phyloP scores from a whole-genome alignment of 2,888 invertebrate genomes.

The Strigamia crassipes region DNA sequence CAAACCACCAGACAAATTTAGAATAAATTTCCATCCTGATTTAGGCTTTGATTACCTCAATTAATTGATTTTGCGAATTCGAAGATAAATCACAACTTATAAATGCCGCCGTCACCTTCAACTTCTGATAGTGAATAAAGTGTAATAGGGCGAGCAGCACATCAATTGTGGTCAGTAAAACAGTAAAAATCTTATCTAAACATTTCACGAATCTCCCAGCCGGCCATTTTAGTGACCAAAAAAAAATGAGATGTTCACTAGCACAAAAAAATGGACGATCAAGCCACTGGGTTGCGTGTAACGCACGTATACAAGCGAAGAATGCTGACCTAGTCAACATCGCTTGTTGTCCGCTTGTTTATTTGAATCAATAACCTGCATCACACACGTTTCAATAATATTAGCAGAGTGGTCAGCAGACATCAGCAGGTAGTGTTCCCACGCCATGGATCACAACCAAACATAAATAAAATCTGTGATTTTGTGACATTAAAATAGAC shows the following conservation, averaged over 20 bases:
- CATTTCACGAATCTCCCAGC: conserved; percentile 11
- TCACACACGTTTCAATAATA: background rate
- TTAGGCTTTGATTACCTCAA: background rate
- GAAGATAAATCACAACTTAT: conserved; percentile 5
- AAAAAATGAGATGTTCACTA: background rate
- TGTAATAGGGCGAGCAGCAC: background rate
- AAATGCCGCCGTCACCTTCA: background rate
- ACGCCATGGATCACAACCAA: too few relatives aligned
- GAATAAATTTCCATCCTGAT: conserved; percentile 5
- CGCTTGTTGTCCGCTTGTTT: conserved; percentile 12
- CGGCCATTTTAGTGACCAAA: conserved; percentile 11
- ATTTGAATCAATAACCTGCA: conserved; percentile 6
- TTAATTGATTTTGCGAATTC: conserved; percentile 6
- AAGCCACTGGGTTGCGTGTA: background rate
- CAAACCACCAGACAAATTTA: background rate
- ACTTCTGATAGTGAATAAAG: background rate
- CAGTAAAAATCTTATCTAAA: conserved; percentile 11
- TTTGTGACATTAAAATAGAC: too few relatives aligned
- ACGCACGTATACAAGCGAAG: background rate
- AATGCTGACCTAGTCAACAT: background rate
- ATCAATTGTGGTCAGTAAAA: conserved; percentile 19
- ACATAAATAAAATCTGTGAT: too few relatives aligned
- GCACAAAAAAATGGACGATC: background rate
- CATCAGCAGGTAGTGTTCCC: background rate
- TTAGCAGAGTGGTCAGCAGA: background rate